phyloP scores from a whole-genome alignment of 2,113 vertebrate genomes.

The Apteryx owenii region DNA sequence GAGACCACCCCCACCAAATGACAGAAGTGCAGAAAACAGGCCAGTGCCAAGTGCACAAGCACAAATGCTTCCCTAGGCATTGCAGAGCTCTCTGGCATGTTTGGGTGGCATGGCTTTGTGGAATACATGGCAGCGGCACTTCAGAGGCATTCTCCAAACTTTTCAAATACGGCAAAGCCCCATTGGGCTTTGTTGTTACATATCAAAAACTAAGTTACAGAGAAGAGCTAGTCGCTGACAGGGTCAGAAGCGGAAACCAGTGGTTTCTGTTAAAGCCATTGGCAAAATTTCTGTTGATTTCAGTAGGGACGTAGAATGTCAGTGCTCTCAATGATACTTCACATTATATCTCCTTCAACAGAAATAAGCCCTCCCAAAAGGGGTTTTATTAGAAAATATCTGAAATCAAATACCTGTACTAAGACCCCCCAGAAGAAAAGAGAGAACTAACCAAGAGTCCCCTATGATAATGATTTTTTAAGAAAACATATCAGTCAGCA shows the following conservation, averaged over 20 bases:
- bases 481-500: neutral
- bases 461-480: neutral
- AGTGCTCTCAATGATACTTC: neutral
- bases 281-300: neutral
- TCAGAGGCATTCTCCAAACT: neutral
- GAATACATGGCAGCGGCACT: neutral
- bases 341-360: neutral
- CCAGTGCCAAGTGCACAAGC: neutral
- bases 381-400: neutral
- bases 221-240: neutral
- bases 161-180: neutral
- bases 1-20: neutral
- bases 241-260: neutral
- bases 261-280: neutral
- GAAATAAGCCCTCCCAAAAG: neutral
- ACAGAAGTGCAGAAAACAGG: neutral
- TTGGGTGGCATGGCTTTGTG: neutral
- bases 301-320: neutral
- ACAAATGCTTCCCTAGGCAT: accelerated
- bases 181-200: neutral
- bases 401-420: neutral
- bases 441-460: neutral
- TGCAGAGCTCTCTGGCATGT: accelerated
- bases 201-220: neutral
- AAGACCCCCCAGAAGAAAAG: neutral